These are phyloP conservation scores for Mesitornis unicolor DNA, from an alignment of 2,113 vertebrate genomes.

Conservation along the genomic window DNA sequence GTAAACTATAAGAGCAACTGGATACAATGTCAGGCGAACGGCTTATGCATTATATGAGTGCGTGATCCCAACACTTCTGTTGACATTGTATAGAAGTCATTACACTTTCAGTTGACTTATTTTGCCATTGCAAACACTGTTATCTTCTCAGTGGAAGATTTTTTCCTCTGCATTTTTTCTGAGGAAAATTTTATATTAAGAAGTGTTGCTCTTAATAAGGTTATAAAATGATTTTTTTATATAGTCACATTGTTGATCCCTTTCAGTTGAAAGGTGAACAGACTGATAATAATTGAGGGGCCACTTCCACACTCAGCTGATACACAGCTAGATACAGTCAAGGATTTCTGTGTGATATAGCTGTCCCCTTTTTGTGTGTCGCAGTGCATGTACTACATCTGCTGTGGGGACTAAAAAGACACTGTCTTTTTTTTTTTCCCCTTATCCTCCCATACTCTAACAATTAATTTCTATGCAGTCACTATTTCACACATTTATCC, in stretches of 20 bases:
- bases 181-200: not conserved
- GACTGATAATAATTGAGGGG: not conserved
- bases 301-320: not conserved
- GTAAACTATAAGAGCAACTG: slow-evolving; percentile 19
- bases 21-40: not conserved
- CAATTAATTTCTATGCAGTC: not conserved
- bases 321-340: not conserved
- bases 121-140: slow-evolving; percentile 1
- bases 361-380: not conserved
- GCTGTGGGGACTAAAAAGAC: not conserved
- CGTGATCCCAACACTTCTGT: slow-evolving; percentile 8
- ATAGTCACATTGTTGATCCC: not conserved
- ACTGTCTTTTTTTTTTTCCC: not conserved
- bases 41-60: slow-evolving; percentile 38
- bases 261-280: not conserved
- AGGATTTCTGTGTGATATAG: not conserved
- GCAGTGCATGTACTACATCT: not conserved
- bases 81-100: slow-evolving; percentile 34
- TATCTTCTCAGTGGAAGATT: not conserved
- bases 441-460: not conserved
- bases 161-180: not conserved
- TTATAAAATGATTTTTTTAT: not conserved
- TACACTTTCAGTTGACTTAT: slow-evolving; percentile 42
- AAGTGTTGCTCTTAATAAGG: not conserved
- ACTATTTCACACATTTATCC: not conserved